Evolutionary conservation across 2,113 vertebrate species (phyloP).

Genomic region (Eurypyga helias): DNA sequence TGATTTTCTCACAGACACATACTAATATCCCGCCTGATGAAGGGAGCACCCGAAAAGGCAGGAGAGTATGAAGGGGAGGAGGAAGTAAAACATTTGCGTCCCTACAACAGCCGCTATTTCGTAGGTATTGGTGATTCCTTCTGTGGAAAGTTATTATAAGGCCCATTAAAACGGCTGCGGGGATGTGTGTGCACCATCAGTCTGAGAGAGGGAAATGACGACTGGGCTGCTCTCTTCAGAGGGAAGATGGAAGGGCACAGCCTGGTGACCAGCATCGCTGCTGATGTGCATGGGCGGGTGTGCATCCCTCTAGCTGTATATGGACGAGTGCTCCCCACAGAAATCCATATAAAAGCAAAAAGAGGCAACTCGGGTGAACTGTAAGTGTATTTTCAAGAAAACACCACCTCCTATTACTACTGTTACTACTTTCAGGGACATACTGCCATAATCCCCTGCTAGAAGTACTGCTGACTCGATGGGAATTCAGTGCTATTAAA

Average conservation of each 20-base stretch:
- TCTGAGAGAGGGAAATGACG: not conserved
- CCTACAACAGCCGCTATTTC: not conserved
- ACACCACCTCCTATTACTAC: not conserved
- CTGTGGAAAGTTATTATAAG: not conserved
- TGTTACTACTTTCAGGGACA: not conserved
- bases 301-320: not conserved
- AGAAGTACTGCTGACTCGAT: not conserved
- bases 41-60: not conserved
- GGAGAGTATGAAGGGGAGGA: not conserved
- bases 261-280: not conserved
- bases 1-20: not conserved
- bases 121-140: not conserved
- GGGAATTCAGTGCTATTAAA: not conserved
- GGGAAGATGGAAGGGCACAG: not conserved
- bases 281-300: accelerated
- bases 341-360: not conserved
- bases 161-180: not conserved
- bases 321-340: not conserved
- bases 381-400: not conserved
- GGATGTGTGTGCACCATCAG: not conserved
- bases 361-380: not conserved
- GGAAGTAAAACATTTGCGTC: not conserved
- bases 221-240: not conserved
- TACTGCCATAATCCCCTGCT: not conserved
- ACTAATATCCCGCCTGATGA: not conserved